A percentile compares a stretch with the other conserved stretches of the same genome.
These are phyloP conservation scores for Stegodyphus dumicola DNA, from an alignment of 1,140 invertebrate species.

Conservation along the genomic window DNA sequence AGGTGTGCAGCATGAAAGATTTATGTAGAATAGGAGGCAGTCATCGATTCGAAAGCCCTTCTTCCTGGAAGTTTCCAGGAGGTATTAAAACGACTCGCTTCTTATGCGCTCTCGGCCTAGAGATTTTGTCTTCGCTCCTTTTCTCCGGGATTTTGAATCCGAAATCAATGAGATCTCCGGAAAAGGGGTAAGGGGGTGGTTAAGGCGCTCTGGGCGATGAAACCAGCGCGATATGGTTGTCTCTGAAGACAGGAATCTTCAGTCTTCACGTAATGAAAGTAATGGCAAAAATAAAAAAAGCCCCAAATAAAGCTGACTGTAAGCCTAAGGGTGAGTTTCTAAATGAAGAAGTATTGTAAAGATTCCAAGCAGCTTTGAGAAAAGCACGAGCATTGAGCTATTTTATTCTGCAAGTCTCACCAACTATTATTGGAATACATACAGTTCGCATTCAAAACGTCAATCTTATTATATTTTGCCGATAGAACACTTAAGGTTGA, in stretches of 20 bases:
- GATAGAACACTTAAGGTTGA: too few species aligned
- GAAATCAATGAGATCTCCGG: neutral
- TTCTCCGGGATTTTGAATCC: neutral
- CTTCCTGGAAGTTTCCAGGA: neutral
- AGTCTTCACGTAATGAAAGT: too few species aligned
- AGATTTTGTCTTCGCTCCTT: neutral
- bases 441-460: too few species aligned
- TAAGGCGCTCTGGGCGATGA: neutral
- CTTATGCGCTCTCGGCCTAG: neutral
- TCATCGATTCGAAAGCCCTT: neutral
- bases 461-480: too few species aligned
- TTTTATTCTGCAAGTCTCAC: too few species aligned
- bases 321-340: too few species aligned
- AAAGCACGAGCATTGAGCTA: neutral
- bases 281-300: too few species aligned
- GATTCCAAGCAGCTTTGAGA: too few species aligned
- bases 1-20: conserved; percentile 50
- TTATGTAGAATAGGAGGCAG: conserved; percentile 28
- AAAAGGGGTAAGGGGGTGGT: neutral
- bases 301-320: too few species aligned
- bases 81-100: neutral
- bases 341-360: too few species aligned
- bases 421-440: too few species aligned
- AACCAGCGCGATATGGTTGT: neutral
- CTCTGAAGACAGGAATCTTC: too few species aligned